Base-by-base conservation (phyloP, 2,113 vertebrate genomes). In the Pleuronectes platessa region DNA sequence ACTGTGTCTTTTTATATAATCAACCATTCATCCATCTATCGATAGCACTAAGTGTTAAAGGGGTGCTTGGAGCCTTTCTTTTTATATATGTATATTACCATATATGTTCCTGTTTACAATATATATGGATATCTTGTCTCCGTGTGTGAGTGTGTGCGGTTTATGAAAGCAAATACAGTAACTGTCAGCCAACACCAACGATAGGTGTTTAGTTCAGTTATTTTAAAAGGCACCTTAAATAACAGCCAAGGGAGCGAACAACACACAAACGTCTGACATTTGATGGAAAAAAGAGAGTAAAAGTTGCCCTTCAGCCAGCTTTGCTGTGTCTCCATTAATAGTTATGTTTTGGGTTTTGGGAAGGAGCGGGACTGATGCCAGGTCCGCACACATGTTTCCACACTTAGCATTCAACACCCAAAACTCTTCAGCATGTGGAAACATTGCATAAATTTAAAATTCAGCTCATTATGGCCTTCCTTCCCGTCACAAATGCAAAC, bases 201-300 rank as follows among this genome's bases (percentile, higher is more conserved):
- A 71, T 76, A 84, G 68, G 68, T 63, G 68, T 72, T 61, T 42
- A 4, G 12, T 59, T 56, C 2, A 27, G 42, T 74, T 74, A 76
- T 72, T 79, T 51, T 49, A 79, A 61, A 67, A 55, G 73, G 68
- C 58, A 69, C 67, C 49, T 79, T 20, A 4, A 72, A 75, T 26
- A 42, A 73, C 1, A 20, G 55, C 40, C 45, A 70, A 64, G 54
- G 66, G 51, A 60, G 42, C 42, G 67, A 69, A 73, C 3, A 35
- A 60, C 53, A 42, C 63, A 59, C 68, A 81, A 69, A 58, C 3
- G 10, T 74, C 74, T 81, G 68, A 82, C 42, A 78, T 80, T 64
- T 63, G 65, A 76, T 83, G 85, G 86, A 85, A 88, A 84, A 76
- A 86, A 70, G 24, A 54, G 26, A 47, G 72, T 69, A 69, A 84